Base-by-base conservation (phyloP, 2,888 invertebrate species). In the Drosophila picticornis region DNA sequence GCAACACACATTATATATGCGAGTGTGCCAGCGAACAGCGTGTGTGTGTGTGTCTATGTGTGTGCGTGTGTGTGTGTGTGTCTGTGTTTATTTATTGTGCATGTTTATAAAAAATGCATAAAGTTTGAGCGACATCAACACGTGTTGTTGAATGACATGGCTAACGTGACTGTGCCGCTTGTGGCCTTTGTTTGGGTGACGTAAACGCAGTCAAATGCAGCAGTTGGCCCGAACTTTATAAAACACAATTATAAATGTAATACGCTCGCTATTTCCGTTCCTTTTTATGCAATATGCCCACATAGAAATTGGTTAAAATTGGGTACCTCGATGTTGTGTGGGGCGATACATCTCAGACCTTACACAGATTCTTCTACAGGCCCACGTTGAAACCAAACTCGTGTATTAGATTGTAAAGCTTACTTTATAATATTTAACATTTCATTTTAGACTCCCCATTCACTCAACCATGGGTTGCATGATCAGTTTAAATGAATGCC, bases 91-190 rank as follows among this genome's bases (percentile, higher is more conserved):
- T 50, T 68, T 68, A 56, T 68, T 72, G 79, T 76, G 68, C 76
- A 75, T 84, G 73, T 69, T 73, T 77, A 87, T 74, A 89, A 84
- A 77, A 81, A 89, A 84, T 81, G 64, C 81, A 80, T 81, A 80
- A 81, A 77, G 48, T 73, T 75, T 84, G 85, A 85, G 85, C 80
- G 85, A 89, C 90, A 89, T 77, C 88, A 82, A 85, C 88, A 85
- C 85, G 85, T 85, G 84, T 81, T 71, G 84, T 77, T 68, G 67
- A 65, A 56, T 46, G 48, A 25, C 51, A 27, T 19, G 59, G 38
- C 48, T 27, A n/a, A 31, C 65, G 46, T 31, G 52, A 57, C 56
- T 43, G 46, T 58, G 66, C 25, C 59, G 61, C 56, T 61, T 73
- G 53, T 67, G 81, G 67, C 75, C 72, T 75, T 79, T 89, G 80